phyloP scores from a whole-genome alignment of 2,113 vertebrate species.

The Meles meles region DNA sequence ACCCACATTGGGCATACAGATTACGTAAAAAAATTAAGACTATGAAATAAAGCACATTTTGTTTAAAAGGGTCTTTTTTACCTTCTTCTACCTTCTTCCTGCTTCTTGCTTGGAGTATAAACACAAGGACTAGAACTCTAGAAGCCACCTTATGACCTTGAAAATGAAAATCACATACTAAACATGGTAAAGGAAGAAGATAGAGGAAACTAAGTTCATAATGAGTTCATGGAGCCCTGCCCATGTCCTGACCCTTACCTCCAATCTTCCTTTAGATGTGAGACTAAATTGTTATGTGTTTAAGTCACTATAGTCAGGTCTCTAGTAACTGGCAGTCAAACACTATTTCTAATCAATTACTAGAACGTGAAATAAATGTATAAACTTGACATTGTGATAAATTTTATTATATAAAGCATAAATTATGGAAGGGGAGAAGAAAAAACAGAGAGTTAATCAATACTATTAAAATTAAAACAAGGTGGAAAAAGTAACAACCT shows the following conservation, averaged over 20 bases:
- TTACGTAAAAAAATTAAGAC: not conserved
- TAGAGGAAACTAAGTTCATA: not conserved
- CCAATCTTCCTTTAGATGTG: not conserved
- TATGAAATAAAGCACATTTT: not conserved
- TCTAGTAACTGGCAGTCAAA: slow-evolving; percentile 9
- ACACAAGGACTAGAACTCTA: not conserved
- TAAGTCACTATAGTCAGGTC: not conserved
- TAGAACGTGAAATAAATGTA: slow-evolving; percentile 13
- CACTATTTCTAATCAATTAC: slow-evolving; percentile 13
- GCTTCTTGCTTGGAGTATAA: not conserved
- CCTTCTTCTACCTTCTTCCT: not conserved
- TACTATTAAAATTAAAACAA: slow-evolving; percentile 32
- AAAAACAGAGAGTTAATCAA: not conserved
- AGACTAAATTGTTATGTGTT: not conserved
- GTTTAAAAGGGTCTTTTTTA: not conserved
- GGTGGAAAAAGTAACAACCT: not conserved
- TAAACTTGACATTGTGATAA: not conserved
- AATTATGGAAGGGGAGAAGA: not conserved
- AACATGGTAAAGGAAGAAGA: not conserved
- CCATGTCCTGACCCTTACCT: not conserved
- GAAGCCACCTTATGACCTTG: not conserved
- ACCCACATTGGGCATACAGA: not conserved
- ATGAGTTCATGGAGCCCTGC: not conserved
- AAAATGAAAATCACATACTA: not conserved
- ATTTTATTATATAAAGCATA: slow-evolving; percentile 18